Evolutionary conservation across 2,797 vertebrate genomes (phyloP).

Genomic region (Pangasius djambal): DNA sequence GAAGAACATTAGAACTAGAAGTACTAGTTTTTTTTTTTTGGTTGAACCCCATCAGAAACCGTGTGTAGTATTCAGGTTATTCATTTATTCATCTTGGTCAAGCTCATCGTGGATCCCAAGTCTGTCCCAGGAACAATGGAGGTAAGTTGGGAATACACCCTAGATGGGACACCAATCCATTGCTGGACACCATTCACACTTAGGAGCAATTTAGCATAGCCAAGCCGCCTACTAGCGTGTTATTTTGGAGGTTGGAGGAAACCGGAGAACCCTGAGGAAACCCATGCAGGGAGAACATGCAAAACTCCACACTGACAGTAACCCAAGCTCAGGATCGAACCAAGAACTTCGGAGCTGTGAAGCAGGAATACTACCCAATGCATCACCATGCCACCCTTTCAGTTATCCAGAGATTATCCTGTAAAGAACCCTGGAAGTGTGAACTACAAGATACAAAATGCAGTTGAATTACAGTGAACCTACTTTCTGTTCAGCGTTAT

Average conservation of each 20-base stretch:
- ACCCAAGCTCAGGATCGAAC: background rate
- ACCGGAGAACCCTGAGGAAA: background rate
- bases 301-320: background rate
- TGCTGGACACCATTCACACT: background rate
- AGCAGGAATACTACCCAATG: no score
- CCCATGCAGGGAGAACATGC: background rate
- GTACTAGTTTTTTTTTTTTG: background rate
- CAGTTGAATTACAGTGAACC: background rate
- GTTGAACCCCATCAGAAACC: background rate
- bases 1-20: background rate
- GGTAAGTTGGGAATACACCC: background rate
- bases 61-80: background rate
- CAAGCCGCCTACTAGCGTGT: background rate
- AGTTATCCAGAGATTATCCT: background rate
- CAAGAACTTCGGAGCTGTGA: background rate
- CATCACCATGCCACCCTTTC: background rate
- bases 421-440: background rate
- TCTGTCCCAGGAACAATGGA: background rate
- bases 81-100: background rate
- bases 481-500: background rate
- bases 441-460: background rate
- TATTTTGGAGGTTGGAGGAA: background rate
- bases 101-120: background rate
- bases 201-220: background rate
- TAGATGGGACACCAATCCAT: background rate